These are phyloP conservation scores for Forbesichthys agassizii DNA, from an alignment of 2,113 vertebrate genomes.

Conservation along the genomic window DNA sequence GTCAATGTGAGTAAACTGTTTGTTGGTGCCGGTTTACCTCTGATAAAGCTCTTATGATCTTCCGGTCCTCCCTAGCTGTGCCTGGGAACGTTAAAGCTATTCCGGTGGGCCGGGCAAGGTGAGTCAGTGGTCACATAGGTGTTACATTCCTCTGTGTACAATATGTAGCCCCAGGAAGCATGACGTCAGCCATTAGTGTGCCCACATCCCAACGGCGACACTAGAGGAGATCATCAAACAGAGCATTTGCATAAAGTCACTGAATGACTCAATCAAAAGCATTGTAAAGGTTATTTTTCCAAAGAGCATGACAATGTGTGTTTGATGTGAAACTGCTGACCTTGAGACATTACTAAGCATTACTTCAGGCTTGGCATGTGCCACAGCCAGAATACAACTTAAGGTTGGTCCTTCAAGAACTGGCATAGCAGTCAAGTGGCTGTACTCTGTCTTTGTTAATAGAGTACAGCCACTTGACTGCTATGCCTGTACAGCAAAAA, in stretches of 20 bases:
- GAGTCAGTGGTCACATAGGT: conserved; percentile 91
- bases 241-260: conserved; percentile 9
- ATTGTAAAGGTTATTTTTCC: neutral
- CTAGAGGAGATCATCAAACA: conserved; percentile 66
- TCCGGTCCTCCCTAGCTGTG: conserved; percentile 95
- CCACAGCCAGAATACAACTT: conserved; percentile 84
- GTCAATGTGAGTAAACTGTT: neutral
- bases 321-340: conserved; percentile 64
- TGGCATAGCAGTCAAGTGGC: conserved; percentile 57
- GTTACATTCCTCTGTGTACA: conserved; percentile 86
- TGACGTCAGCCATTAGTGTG: conserved; percentile 89
- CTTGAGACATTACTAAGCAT: conserved; percentile 89
- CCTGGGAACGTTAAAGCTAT: conserved; percentile 89
- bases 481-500: conserved; percentile 75
- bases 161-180: conserved; percentile 89
- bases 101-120: conserved; percentile 89
- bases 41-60: conserved; percentile 88
- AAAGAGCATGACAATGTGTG: neutral
- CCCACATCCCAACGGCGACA: conserved; percentile 90
- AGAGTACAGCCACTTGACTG: conserved; percentile 88
- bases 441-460: no score
- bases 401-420: conserved; percentile 86
- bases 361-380: conserved; percentile 82
- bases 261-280: neutral
- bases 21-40: conserved; percentile 75